phyloP scores from a whole-genome alignment of 2,113 vertebrate genomes.

The Salvelinus sp. region DNA sequence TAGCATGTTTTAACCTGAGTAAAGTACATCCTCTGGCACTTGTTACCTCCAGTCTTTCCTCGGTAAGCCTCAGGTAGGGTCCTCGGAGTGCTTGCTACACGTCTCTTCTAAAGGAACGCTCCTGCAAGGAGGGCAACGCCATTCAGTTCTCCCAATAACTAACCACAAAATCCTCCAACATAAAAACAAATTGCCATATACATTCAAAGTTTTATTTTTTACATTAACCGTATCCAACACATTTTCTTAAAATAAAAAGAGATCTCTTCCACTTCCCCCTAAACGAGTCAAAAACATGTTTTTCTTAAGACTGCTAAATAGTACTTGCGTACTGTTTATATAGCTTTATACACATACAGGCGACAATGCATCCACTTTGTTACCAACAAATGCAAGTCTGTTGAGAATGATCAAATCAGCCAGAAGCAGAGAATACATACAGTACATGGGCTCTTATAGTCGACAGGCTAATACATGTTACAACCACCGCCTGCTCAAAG shows the following conservation, averaged over 20 bases:
- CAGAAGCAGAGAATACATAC: constrained; percentile 65
- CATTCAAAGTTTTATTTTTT: constrained; percentile 79
- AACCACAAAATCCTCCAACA: neutral
- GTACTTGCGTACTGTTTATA: constrained; percentile 68
- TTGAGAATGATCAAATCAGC: constrained; percentile 56
- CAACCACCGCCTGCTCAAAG: constrained; percentile 50
- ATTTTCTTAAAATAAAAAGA: constrained; percentile 76
- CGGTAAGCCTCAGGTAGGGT: no score
- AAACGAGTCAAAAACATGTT: constrained; percentile 63
- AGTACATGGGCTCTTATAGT: constrained; percentile 58
- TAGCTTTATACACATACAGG: constrained; percentile 72
- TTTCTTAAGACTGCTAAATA: constrained; percentile 77
- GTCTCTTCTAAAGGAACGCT: neutral
- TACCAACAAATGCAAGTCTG: constrained; percentile 54
- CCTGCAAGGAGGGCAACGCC: neutral
- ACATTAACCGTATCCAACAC: constrained; percentile 77
- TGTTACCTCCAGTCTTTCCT: neutral
- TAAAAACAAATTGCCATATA: constrained; percentile 20
- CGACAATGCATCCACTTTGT: constrained; percentile 59
- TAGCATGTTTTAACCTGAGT: neutral
- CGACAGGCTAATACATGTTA: constrained; percentile 55
- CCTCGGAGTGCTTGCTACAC: neutral
- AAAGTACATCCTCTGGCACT: neutral
- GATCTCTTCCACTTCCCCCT: constrained; percentile 67
- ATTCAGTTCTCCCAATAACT: neutral